phyloP scores from a whole-genome alignment of 30 jellyfish, hydroid and myxozoan genomes.

The Pseudorhiza aurosa region DNA sequence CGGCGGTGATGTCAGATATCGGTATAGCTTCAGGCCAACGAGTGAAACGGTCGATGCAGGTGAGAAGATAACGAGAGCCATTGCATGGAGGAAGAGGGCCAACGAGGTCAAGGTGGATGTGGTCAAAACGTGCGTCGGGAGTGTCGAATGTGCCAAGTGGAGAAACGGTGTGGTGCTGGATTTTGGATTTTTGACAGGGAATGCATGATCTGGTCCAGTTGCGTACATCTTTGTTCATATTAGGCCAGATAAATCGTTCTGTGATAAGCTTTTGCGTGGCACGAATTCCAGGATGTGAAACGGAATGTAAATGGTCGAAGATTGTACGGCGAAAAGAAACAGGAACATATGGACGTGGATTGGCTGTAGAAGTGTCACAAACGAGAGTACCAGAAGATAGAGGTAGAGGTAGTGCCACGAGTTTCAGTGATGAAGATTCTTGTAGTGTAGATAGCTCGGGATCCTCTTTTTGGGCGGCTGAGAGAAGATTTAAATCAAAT shows the following conservation, averaged over 20 bases:
- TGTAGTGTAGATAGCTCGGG: neutral
- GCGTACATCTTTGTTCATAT: conserved; percentile 26
- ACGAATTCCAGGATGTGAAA: conserved; percentile 46
- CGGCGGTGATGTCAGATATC: conserved; percentile 29
- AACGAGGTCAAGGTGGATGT: conserved; percentile 49
- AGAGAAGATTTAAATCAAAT: conserved; percentile 11
- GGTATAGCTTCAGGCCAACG: conserved; percentile 62
- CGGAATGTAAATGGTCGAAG: conserved; percentile 19
- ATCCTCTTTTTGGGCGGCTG: conserved; percentile 29
- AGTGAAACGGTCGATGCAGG: conserved; percentile 53
- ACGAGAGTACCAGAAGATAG: conserved; percentile 13
- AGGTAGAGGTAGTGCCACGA: conserved; percentile 20
- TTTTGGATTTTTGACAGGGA: conserved; percentile 38
- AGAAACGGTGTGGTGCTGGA: conserved; percentile 35
- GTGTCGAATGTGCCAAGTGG: conserved; percentile 30
- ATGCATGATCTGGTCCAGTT: conserved; percentile 47
- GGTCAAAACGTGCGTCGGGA: conserved; percentile 52
- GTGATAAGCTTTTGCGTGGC: conserved; percentile 40
- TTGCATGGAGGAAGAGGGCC: conserved; percentile 58
- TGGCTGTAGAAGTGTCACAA: conserved; percentile 55
- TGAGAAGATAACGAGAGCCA: conserved; percentile 31
- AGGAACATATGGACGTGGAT: conserved; percentile 40
- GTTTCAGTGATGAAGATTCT: conserved; percentile 1
- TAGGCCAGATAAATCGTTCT: conserved; percentile 41
- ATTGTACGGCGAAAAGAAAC: conserved; percentile 7